Conservation (phyloP, 2,113 vertebrate genomes). For the Symphodus melops region DNA sequence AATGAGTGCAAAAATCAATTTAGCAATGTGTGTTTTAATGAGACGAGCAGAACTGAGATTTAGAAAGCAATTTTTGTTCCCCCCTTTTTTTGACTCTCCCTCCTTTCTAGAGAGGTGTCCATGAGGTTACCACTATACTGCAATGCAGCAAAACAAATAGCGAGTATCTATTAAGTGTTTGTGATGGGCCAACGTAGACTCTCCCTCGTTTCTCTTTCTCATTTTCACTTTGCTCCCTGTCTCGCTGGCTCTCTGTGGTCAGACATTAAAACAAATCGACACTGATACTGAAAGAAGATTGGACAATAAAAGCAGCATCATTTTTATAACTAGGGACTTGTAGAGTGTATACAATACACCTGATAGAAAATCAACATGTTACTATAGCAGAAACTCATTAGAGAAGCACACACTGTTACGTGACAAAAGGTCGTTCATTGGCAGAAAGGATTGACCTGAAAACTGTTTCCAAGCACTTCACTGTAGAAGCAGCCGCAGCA, state of each 20-base stretch:
- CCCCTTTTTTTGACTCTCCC: constrained; percentile 40
- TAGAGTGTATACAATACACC: too few relatives aligned
- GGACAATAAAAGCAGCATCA: neutral
- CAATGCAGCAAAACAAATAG: constrained; percentile 85
- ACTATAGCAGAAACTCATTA: neutral
- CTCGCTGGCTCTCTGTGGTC: constrained; percentile 1
- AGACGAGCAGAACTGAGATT: constrained; percentile 25
- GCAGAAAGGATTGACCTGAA: neutral
- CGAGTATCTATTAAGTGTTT: constrained; percentile 65
- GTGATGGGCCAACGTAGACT: constrained; percentile 43
- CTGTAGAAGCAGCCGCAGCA: neutral
- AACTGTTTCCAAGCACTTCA: neutral
- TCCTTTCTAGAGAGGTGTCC: constrained; percentile 50
- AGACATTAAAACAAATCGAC: neutral
- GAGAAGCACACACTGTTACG: neutral
- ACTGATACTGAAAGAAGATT: neutral
- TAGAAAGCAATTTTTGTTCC: constrained; percentile 1
- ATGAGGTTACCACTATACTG: constrained; percentile 75
- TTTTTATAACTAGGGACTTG: neutral
- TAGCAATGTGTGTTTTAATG: constrained; percentile 12
- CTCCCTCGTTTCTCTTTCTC: constrained; percentile 18
- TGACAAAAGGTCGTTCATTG: neutral
- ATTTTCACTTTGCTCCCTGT: constrained; percentile 12
- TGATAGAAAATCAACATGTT: neutral
- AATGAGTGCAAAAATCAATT: constrained; percentile 19